These are phyloP conservation scores for Carlito syrichta DNA, from an alignment of 2,113 vertebrate genomes.

Conservation along the genomic window DNA sequence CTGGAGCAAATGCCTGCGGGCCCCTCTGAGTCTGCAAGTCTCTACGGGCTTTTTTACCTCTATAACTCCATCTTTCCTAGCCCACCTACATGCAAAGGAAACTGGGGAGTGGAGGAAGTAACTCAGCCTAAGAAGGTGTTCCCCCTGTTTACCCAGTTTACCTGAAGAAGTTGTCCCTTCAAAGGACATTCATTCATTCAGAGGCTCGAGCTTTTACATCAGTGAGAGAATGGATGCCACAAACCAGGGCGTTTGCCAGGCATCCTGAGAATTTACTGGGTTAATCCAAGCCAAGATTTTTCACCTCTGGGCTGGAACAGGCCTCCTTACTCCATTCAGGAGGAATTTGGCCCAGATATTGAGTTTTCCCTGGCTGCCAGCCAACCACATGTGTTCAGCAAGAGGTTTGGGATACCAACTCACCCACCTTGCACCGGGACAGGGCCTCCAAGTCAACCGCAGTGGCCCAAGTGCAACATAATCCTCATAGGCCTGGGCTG, in stretches of 20 bases:
- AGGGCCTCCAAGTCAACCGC: neutral
- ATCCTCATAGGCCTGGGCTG: neutral
- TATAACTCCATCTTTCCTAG: neutral
- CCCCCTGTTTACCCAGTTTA: neutral
- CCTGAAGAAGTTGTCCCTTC: too few relatives aligned
- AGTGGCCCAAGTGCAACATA: neutral
- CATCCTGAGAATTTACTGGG: conserved; percentile 9
- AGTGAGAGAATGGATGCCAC: neutral
- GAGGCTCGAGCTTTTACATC: neutral
- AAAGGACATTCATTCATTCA: neutral
- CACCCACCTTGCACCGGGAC: neutral
- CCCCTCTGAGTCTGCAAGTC: neutral
- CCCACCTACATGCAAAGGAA: neutral
- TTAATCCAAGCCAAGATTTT: conserved; percentile 23
- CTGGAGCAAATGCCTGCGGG: neutral
- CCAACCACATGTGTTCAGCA: neutral
- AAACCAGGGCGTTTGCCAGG: neutral
- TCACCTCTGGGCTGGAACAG: conserved; percentile 2
- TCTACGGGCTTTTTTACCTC: neutral
- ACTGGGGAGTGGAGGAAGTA: too few relatives aligned
- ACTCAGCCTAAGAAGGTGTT: neutral
- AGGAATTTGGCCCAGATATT: neutral
- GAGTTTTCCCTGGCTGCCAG: neutral
- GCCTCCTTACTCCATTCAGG: conserved; percentile 1
- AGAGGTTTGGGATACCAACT: neutral